Percentiles rank a stretch among this genome's conserved stretches.
Evolutionary conservation across 2,113 vertebrate genomes (phyloP).

Genomic region (Phalacrocorax brasilianus): DNA sequence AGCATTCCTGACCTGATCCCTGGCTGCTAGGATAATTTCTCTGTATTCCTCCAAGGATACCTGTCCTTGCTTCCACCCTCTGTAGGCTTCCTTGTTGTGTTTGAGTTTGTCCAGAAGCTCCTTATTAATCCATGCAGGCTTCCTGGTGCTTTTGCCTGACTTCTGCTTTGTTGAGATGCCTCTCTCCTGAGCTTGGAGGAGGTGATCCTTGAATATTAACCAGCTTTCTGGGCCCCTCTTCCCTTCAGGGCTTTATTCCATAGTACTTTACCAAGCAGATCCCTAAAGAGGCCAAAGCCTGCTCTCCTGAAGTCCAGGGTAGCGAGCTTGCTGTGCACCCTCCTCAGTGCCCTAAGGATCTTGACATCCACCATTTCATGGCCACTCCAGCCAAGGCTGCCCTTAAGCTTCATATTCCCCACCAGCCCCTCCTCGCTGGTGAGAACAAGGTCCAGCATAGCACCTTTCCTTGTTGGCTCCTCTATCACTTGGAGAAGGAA

Average conservation of each 20-base stretch:
- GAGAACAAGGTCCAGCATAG: not conserved
- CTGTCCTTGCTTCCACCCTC: no score
- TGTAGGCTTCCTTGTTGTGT: no score
- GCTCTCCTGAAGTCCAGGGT: not conserved
- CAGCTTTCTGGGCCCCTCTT: not conserved
- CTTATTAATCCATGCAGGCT: not conserved
- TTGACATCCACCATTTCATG: not conserved
- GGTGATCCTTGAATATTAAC: not conserved
- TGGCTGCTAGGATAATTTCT: no score
- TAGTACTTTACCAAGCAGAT: not conserved
- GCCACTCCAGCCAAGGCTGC: not conserved
- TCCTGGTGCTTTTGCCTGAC: not conserved
- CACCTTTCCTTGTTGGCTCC: not conserved
- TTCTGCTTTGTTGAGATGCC: not conserved
- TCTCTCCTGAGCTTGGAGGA: not conserved
- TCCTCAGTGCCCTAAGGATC: not conserved
- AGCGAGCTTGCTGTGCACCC: not conserved
- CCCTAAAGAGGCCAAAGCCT: not conserved
- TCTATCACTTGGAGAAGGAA: not conserved
- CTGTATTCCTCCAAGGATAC: no score
- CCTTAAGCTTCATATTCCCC: not conserved
- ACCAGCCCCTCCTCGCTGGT: not conserved
- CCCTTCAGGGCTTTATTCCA: not conserved
- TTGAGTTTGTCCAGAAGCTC: no score
- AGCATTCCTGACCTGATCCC: no score